Evolutionary conservation across 1,140 invertebrate genomes (phyloP).

Genomic region (Diorhabda sublineata): DNA sequence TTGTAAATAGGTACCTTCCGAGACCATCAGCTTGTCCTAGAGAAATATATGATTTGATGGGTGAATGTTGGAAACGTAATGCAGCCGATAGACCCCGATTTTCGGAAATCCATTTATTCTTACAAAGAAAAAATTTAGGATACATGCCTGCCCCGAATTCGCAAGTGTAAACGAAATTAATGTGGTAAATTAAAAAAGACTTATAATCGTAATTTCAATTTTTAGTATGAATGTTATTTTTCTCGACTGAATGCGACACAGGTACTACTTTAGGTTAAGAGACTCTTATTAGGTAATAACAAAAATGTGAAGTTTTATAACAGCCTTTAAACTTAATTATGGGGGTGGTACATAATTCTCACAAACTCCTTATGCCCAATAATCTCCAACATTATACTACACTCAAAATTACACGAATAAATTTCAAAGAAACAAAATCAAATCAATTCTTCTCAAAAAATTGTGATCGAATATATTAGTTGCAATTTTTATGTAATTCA

Average conservation of each 20-base stretch:
- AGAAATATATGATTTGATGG: slow-evolving; percentile 90
- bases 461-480: no score
- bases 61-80: slow-evolving; percentile 89
- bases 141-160: slow-evolving; percentile 56
- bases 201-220: slow-evolving; percentile 6
- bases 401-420: no score
- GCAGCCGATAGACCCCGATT: slow-evolving; percentile 82
- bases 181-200: slow-evolving; percentile 2
- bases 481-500: no score
- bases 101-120: slow-evolving; percentile 84
- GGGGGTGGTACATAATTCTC: no score
- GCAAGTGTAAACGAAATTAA: slow-evolving; percentile 22
- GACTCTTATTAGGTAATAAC: background rate
- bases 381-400: no score
- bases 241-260: slow-evolving; percentile 22
- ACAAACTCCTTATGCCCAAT: no score
- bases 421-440: no score
- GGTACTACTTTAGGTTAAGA: slow-evolving; percentile 21
- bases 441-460: no score
- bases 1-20: slow-evolving; percentile 53
- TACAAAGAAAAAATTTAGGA: slow-evolving; percentile 85
- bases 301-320: background rate
- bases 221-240: slow-evolving; percentile 22
- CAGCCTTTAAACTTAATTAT: background rate
- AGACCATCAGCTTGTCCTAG: slow-evolving; percentile 80